Evolutionary conservation across 2,888 invertebrate species (phyloP).

Genomic region (Agonopterix alstromeriana): DNA sequence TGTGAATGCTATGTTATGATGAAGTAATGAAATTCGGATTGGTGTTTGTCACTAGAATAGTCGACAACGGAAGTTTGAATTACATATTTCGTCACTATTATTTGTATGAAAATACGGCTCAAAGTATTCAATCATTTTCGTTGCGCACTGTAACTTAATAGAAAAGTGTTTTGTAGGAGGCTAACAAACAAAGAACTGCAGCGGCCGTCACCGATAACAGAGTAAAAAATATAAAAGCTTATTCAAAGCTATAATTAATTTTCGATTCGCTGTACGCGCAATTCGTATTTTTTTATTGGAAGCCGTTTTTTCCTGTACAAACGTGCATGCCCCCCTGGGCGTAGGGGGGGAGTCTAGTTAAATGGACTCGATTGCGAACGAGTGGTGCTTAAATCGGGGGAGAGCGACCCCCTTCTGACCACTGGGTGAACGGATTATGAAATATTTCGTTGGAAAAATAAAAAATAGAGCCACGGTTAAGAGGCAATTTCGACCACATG

Average conservation of each 20-base stretch:
- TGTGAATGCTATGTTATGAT: no score
- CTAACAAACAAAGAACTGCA: conserved; percentile 10
- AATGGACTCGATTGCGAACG: conserved; percentile 46
- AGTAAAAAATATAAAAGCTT: conserved; percentile 33
- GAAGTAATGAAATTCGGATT: no score
- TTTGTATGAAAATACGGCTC: no score
- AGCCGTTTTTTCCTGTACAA: conserved; percentile 52
- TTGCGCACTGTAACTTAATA: not conserved
- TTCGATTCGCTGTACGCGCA: conserved; percentile 57
- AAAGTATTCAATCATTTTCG: no score
- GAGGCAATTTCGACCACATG: no score
- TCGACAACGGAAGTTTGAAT: no score
- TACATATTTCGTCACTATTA: no score
- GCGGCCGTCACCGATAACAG: conserved; percentile 12
- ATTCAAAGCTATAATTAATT: conserved; percentile 61
- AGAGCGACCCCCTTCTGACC: conserved; percentile 41
- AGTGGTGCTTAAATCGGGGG: conserved; percentile 27
- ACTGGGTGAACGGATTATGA: conserved; percentile 62
- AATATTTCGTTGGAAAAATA: conserved; percentile 57
- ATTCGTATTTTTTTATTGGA: conserved; percentile 50
- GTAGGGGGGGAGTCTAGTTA: conserved; percentile 30
- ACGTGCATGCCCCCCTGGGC: conserved; percentile 38
- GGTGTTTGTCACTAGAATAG: no score
- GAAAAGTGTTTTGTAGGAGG: conserved; percentile 6
- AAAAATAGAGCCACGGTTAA: conserved; percentile 16